Evolutionary conservation across 2,113 vertebrate species (phyloP), one percentile per base, ranked within the genome.

Genomic region (Amphiprion percula): DNA sequence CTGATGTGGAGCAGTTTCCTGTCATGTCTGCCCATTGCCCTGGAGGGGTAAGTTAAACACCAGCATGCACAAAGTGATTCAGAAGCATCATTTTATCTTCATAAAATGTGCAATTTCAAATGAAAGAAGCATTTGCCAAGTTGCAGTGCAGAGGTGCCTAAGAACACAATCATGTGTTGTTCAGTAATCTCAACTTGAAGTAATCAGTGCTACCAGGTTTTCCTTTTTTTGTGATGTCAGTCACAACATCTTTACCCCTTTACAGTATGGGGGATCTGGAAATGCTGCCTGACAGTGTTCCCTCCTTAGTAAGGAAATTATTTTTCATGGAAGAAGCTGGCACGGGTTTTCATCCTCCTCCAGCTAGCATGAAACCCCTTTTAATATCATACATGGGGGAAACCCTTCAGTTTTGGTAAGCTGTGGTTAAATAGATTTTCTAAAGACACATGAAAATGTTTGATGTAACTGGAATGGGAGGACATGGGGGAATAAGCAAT

Each of bases 1-100:
- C 26, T 59, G 64, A 77, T 62, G 56, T 53, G 55, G 23, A 64
- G 56, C 15, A 72, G 77, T 80, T 84, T 89, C 85, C 77, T 80
- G 67, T 49, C 47, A 54, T 41, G 50, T 66, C 64, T 59, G 55
- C 41, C 44, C 23, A 37, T 1, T 39, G 9, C 54, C 28, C 9
- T 28, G 7, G 41, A 52, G 74, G 33, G 26, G 14, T 12, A 64
- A 66, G 50, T 66, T 69, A 76, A 79, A 84, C 46, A 64, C 37
- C 23, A 58, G n/a, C 15, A 6, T 10, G 5, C 19, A 50, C 49
- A 26, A 63, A 56, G n/a, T 24, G n/a, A 54, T 68, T 62, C 33
- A 23, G 19, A 50, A 21, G 55, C 41, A 41, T 49, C 5, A 44
- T 52, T 81, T 66, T 33, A 62, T 26, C 65, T 10, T 5, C 1